Conservation (phyloP, 2,888 invertebrate species). For the Platycheirus albimanus region DNA sequence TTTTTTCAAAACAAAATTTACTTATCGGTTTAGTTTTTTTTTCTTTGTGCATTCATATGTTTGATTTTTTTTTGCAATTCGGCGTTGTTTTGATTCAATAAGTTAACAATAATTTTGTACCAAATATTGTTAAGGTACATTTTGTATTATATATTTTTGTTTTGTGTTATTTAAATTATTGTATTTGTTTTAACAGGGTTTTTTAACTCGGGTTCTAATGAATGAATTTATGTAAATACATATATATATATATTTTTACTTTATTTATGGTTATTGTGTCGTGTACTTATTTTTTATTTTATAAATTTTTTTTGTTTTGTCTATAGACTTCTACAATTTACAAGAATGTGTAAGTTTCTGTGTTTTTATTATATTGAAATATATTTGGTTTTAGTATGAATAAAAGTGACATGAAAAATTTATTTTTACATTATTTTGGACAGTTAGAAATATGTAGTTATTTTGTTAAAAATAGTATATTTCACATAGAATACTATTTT, state of each 20-base stretch:
- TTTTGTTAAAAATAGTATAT: conserved; percentile 1
- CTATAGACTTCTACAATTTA: background rate
- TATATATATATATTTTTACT: background rate
- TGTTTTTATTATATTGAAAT: background rate
- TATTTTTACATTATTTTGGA: conserved; percentile 40
- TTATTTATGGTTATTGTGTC: background rate
- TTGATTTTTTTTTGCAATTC: conserved; percentile 6
- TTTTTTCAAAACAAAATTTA: background rate
- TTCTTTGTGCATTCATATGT: conserved; percentile 14
- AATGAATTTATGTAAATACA: too few species aligned
- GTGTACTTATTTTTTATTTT: background rate
- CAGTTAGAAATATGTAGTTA: conserved; percentile 48
- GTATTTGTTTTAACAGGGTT: background rate
- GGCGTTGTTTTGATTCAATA: conserved; percentile 22
- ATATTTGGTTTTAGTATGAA: conserved; percentile 10
- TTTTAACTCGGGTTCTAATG: background rate
- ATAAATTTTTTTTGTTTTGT: background rate
- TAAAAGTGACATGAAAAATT: conserved; percentile 45
- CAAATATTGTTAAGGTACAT: conserved; percentile 30
- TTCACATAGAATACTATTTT: conserved; percentile 51
- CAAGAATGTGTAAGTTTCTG: conserved; percentile 1
- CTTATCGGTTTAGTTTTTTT: background rate
- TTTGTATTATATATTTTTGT: conserved; percentile 11
- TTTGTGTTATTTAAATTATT: conserved; percentile 32
- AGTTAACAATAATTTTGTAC: conserved; percentile 12